Base-by-base conservation (phyloP, 2,888 invertebrate species). In the Pandemis heparana region DNA sequence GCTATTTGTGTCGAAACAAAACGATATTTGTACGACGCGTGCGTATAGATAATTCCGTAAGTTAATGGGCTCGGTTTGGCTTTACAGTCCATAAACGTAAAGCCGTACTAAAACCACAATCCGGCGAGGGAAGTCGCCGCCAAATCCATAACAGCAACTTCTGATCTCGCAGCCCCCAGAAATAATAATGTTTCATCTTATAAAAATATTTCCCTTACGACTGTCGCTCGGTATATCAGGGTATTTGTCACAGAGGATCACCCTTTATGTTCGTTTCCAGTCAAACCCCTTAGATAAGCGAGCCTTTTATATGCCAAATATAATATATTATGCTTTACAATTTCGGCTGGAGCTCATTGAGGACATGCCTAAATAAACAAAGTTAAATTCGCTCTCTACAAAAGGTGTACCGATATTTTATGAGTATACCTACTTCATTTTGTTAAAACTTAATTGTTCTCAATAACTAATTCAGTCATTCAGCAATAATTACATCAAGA, bases 161-260 rank as follows among this genome's bases (percentile, higher is more conserved):
- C 86, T 92, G 94, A 93, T 92, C 91, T 90, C 88, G 84, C 82
- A 88, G 85, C 88, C 92, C 94, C 94, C 89, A 92, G 89, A 94
- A 94, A 94, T 94, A 94, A 94, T 94, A 94, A 94, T 93, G 94
- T 94, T 94, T 94, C 94, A 94, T 94, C 92, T 94, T 94, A 94
- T 93, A 92, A 94, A 94, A 94, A 94, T 94, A 94, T 94, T 94
- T 94, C 89, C 90, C 90, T 92, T 92, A 92, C 94, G 92, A 91
- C 92, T 92, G 92, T 92, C 94, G 89, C 90, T 89, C 93, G 89
- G 93, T 93, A 94, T 94, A 94, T 94, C 94, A 94, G 92, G 87
- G 91, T 94, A 94, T 94, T 94, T 94, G 94, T 94, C 94, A 94
- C 94, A 93, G 92, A 93, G 93, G 94, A 94, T 94, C 94, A 94